Conservation (phyloP, 2,113 vertebrate species). For the Gymnobelideus leadbeateri region DNA sequence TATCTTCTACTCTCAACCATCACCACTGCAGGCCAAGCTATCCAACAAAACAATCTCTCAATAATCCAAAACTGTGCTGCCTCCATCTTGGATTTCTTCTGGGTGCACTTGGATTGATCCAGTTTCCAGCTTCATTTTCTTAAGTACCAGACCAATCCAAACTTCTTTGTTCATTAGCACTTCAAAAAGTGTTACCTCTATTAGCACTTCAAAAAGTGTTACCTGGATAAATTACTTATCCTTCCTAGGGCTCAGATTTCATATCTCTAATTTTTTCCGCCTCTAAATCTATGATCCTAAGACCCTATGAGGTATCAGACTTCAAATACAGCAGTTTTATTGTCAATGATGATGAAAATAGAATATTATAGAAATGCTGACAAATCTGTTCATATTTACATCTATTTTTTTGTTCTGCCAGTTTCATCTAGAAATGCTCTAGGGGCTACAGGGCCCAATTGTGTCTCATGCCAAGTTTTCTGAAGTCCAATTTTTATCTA, state of each 20-base stretch:
- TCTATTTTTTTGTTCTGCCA: not conserved
- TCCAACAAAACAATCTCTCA: not conserved
- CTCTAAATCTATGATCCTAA: not conserved
- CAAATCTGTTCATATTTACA: not conserved
- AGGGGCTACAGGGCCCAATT: not conserved
- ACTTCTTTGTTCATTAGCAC: not conserved
- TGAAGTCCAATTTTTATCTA: not conserved
- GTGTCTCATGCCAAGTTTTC: not conserved
- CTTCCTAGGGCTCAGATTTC: not conserved
- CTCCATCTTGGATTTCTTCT: not conserved
- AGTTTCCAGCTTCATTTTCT: not conserved
- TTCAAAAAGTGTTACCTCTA: not conserved
- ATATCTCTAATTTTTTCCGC: not conserved
- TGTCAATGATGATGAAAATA: not conserved
- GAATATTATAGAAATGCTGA: not conserved
- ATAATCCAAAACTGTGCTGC: not conserved
- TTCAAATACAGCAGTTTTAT: not conserved
- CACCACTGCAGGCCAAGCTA: not conserved
- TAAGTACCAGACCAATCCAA: not conserved
- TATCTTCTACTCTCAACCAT: not conserved
- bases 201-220: not conserved
- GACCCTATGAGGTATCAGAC: not conserved
- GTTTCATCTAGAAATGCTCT: not conserved
- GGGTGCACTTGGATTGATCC: not conserved
- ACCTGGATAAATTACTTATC: not conserved